phyloP scores from a whole-genome alignment of 2,888 invertebrate species.

The Halictus quadricinctus region DNA sequence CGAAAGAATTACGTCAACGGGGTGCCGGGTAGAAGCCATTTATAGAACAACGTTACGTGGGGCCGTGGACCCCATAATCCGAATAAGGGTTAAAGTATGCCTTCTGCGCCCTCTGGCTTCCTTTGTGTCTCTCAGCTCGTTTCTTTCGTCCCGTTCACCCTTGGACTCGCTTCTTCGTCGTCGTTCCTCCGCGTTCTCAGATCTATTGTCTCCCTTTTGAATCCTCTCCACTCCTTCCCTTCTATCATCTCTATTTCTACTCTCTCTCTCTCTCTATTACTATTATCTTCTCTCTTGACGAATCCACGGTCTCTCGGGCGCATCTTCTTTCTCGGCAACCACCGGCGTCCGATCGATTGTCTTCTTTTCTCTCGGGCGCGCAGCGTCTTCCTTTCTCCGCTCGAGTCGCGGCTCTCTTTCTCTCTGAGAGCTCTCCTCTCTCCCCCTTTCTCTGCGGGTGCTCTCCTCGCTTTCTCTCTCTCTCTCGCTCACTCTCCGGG shows the following conservation, averaged over 20 bases:
- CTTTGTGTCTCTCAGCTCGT: background rate
- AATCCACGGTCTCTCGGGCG: background rate
- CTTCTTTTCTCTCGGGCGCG: conserved; percentile 9
- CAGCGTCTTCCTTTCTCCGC: conserved; percentile 13
- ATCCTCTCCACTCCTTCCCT: background rate
- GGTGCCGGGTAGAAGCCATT: background rate
- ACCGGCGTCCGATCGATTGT: background rate
- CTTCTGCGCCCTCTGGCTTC: background rate
- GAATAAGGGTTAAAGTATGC: conserved; percentile 14
- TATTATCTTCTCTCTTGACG: no score
- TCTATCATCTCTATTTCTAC: background rate
- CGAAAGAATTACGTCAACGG: background rate
- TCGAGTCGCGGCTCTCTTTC: conserved; percentile 28
- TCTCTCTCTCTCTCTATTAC: no score
- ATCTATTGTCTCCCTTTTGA: background rate
- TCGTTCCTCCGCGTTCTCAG: background rate
- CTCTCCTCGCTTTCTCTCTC: background rate
- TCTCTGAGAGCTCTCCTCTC: background rate
- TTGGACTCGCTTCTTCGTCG: background rate
- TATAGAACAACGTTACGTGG: conserved; percentile 10
- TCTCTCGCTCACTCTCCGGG: background rate
- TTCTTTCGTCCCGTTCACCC: background rate
- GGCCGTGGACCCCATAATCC: background rate
- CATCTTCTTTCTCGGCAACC: background rate
- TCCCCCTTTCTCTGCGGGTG: conserved; percentile 13